phyloP scores from a whole-genome alignment of 1,140 invertebrate genomes.

The Pinna nobilis region DNA sequence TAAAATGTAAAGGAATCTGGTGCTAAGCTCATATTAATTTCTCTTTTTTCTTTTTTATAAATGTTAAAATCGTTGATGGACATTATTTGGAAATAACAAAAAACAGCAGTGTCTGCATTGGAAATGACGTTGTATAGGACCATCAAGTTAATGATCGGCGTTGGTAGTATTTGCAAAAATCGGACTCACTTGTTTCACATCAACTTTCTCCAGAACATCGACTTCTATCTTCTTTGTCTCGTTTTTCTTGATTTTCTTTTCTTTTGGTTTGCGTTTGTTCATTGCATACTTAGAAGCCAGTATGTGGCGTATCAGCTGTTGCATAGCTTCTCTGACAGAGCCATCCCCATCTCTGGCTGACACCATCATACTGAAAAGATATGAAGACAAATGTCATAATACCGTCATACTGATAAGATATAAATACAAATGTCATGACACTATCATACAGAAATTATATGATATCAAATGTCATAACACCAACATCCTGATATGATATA shows the following conservation, averaged over 20 bases:
- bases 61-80: no score
- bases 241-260: slow-evolving; percentile 31
- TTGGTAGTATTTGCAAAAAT: background rate
- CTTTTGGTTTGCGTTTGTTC: slow-evolving; percentile 38
- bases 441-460: no score
- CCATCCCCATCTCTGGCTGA: slow-evolving; percentile 62
- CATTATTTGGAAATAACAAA: background rate
- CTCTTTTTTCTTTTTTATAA: no score
- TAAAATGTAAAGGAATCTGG: no score
- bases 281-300: slow-evolving; percentile 56
- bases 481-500: no score
- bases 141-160: background rate
- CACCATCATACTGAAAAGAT: slow-evolving; percentile 57
- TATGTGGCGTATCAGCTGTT: slow-evolving; percentile 60
- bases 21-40: no score
- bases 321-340: slow-evolving; percentile 60
- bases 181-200: slow-evolving; percentile 47
- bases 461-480: no score
- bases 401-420: no score
- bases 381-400: no score
- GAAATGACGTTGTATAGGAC: background rate
- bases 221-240: slow-evolving; percentile 47
- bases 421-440: no score
- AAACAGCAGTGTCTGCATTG: background rate
- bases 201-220: slow-evolving; percentile 49